Conservation (phyloP, 2,113 vertebrate species). For the Cygnus buccinator region DNA sequence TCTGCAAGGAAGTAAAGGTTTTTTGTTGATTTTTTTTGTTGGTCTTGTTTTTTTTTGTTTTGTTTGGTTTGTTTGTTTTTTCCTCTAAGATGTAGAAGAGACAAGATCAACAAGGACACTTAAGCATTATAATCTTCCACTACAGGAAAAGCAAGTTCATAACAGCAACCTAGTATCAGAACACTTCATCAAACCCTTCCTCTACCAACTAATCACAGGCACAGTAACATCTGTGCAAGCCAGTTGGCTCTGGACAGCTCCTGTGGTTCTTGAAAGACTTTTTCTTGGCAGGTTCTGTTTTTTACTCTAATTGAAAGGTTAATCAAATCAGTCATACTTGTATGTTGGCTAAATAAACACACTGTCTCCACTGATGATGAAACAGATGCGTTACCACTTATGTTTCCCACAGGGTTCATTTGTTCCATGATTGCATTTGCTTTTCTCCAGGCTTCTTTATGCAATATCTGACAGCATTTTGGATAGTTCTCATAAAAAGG, state of each 20-base stretch:
- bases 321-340: constrained; percentile 66
- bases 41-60: not conserved
- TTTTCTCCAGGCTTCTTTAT: not conserved
- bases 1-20: not conserved
- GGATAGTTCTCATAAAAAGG: not conserved
- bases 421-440: not conserved
- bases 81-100: not conserved
- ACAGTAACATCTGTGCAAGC: constrained; percentile 51
- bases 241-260: constrained; percentile 73
- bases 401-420: constrained; percentile 5
- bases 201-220: not conserved
- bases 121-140: not conserved
- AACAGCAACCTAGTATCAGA: not conserved
- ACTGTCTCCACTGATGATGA: constrained; percentile 47
- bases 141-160: not conserved
- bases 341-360: constrained; percentile 63
- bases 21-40: too few species aligned
- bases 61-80: not conserved
- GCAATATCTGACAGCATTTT: not conserved
- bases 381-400: constrained; percentile 45
- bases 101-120: not conserved
- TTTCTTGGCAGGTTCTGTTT: constrained; percentile 68
- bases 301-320: constrained; percentile 70
- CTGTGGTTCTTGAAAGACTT: constrained; percentile 59
- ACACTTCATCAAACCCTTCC: not conserved